These are phyloP conservation scores for Microctenopoma stevenorrisi DNA, from an alignment of 2,797 vertebrate species.

Conservation along the genomic window DNA sequence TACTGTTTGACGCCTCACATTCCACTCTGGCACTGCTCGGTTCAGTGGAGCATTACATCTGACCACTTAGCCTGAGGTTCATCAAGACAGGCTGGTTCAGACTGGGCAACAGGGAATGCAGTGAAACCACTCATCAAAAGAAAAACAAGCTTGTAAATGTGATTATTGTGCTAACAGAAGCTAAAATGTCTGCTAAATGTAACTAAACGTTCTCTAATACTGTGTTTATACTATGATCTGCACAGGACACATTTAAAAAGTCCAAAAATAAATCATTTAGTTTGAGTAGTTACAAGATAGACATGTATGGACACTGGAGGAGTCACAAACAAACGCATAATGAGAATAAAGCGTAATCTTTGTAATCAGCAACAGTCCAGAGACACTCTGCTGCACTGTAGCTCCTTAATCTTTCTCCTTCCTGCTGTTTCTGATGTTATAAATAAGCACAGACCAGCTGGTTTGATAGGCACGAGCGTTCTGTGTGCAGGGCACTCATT, in stretches of 20 bases:
- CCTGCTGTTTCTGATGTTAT: constrained; percentile 19
- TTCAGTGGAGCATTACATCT: constrained; percentile 65
- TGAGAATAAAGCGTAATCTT: constrained; percentile 15
- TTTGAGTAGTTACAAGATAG: not conserved
- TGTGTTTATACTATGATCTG: too few relatives aligned
- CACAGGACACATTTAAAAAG: constrained; percentile 1
- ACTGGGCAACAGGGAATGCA: constrained; percentile 48
- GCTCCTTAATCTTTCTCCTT: constrained; percentile 23
- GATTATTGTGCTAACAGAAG: constrained; percentile 35
- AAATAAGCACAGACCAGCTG: constrained; percentile 42
- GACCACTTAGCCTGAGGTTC: constrained; percentile 55
- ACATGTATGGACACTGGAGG: not conserved
- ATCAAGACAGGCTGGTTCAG: constrained; percentile 47
- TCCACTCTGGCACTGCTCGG: constrained; percentile 36
- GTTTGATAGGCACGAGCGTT: constrained; percentile 30
- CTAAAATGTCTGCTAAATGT: not conserved
- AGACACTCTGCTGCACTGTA: not conserved
- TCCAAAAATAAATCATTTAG: constrained; percentile 2
- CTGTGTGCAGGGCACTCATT: constrained; percentile 19
- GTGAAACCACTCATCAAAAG: constrained; percentile 54
- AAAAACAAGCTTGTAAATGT: constrained; percentile 37
- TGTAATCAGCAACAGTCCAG: constrained; percentile 3
- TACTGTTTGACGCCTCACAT: constrained; percentile 51
- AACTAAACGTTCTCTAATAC: too few relatives aligned
- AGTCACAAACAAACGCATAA: constrained; percentile 30